Percentiles rank a stretch among this genome's conserved stretches.
phyloP scores from a whole-genome alignment of 2,888 invertebrate species.

The Dicranocentrus wangi region DNA sequence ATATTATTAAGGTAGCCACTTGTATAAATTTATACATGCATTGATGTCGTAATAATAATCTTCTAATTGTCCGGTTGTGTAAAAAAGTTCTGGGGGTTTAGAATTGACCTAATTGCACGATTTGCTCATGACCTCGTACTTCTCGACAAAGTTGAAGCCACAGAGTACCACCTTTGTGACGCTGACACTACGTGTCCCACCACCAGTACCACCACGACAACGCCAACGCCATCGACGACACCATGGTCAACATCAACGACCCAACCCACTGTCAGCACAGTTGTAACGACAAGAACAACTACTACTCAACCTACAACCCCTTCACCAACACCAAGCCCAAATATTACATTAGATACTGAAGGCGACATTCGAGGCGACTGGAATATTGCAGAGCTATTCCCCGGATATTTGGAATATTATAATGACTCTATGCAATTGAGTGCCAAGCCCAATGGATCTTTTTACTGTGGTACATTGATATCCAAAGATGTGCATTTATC shows the following conservation, averaged over 20 bases:
- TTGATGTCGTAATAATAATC: background rate
- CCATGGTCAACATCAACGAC: background rate
- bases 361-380: too few species aligned
- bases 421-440: too few species aligned
- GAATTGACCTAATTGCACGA: slow-evolving; percentile 14
- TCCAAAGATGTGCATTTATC: too few species aligned
- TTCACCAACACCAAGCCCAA: background rate
- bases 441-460: too few species aligned
- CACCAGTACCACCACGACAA: background rate
- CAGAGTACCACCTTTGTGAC: background rate
- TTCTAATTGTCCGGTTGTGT: too few species aligned
- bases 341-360: background rate
- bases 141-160: slow-evolving; percentile 18
- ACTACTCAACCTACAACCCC: background rate
- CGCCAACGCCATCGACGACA: background rate
- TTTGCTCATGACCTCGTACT: slow-evolving; percentile 29
- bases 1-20: background rate
- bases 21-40: background rate
- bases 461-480: too few species aligned
- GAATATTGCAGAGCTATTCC: too few species aligned
- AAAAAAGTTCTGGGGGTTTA: slow-evolving; percentile 15
- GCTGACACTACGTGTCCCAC: slow-evolving; percentile 10
- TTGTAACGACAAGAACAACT: background rate
- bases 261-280: too few species aligned
- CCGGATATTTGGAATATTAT: too few species aligned